phyloP scores from a whole-genome alignment of 2,888 invertebrate genomes.

The Panzeria rudis region DNA sequence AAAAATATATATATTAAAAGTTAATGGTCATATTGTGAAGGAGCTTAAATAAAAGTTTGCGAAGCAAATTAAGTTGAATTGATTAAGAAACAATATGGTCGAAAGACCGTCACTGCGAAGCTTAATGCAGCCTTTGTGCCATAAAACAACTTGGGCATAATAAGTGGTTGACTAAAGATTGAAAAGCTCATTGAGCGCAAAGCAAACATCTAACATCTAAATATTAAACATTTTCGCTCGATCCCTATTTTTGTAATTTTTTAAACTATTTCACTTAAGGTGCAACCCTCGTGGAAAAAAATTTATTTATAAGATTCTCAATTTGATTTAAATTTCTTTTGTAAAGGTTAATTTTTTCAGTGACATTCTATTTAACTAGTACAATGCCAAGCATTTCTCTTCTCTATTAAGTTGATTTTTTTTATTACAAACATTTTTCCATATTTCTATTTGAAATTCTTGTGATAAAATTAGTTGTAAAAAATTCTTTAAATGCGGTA shows the following conservation, averaged over 20 bases:
- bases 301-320: not conserved
- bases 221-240: too few relatives aligned
- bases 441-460: not conserved
- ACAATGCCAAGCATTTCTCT: not conserved
- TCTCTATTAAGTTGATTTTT: not conserved
- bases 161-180: too few relatives aligned
- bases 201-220: too few relatives aligned
- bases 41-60: too few relatives aligned
- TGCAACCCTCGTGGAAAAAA: not conserved
- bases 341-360: not conserved
- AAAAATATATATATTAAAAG: not conserved
- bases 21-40: too few relatives aligned
- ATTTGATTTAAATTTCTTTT: not conserved
- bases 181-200: too few relatives aligned
- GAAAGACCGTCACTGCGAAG: too few relatives aligned
- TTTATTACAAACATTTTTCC: not conserved
- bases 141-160: too few relatives aligned
- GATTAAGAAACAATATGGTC: too few relatives aligned
- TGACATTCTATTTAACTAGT: not conserved
- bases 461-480: not conserved
- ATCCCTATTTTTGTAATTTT: too few relatives aligned
- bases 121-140: too few relatives aligned
- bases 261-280: not conserved
- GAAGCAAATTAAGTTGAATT: too few relatives aligned
- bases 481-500: conserved; percentile 4